phyloP scores from a whole-genome alignment of 2,888 invertebrate genomes.

The Magallana nippona region DNA sequence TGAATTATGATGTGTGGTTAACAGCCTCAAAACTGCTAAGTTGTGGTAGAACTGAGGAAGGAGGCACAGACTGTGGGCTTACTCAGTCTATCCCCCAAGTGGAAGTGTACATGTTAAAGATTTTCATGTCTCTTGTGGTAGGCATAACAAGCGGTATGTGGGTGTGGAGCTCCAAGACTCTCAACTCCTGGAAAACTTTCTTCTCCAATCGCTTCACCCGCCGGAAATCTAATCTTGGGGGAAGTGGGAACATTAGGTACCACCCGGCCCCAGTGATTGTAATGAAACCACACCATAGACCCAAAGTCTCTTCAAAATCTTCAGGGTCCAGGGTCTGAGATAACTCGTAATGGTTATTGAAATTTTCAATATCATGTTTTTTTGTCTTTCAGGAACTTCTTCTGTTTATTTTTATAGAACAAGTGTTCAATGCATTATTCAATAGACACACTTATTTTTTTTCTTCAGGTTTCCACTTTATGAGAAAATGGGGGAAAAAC shows the following conservation, averaged over 20 bases:
- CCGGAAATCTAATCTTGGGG: conserved; percentile 65
- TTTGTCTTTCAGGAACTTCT: conserved; percentile 25
- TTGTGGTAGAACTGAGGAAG: conserved; percentile 62
- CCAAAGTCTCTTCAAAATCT: conserved; percentile 66
- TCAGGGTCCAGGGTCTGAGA: conserved; percentile 62
- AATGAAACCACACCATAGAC: conserved; percentile 65
- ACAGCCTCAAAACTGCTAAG: conserved; percentile 64
- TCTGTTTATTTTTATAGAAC: conserved; percentile 1
- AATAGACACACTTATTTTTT: not conserved
- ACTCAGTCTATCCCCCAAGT: conserved; percentile 77
- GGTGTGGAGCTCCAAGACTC: conserved; percentile 85
- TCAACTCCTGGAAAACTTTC: conserved; percentile 82
- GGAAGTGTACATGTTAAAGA: conserved; percentile 83
- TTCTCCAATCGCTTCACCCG: conserved; percentile 70
- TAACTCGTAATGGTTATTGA: not conserved
- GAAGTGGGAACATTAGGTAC: conserved; percentile 61
- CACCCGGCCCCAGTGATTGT: conserved; percentile 73
- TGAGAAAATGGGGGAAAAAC: not conserved
- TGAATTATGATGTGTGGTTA: conserved; percentile 75
- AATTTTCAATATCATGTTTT: not conserved
- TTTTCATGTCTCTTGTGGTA: conserved; percentile 84
- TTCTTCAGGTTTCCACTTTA: not conserved
- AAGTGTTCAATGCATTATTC: conserved; percentile 26
- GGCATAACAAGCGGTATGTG: conserved; percentile 86
- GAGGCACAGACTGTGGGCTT: conserved; percentile 74